phyloP scores from a whole-genome alignment of 2,797 vertebrate genomes.

The Typhlichthys eigenmanni region DNA sequence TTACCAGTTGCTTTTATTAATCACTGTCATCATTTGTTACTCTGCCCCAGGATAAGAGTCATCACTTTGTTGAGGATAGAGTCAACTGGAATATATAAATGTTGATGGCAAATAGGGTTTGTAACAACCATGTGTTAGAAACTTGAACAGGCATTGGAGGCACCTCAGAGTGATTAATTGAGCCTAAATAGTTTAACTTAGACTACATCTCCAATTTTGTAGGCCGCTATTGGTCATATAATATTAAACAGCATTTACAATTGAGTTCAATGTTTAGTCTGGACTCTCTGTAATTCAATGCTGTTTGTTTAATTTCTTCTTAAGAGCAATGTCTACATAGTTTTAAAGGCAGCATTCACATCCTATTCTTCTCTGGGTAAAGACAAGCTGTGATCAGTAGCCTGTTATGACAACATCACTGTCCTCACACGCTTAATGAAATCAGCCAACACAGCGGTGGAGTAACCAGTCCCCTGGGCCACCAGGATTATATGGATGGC shows the following conservation, averaged over 20 bases:
- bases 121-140: background rate
- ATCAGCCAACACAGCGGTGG: constrained; percentile 43
- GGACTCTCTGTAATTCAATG: background rate
- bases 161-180: constrained; percentile 8
- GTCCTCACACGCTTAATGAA: constrained; percentile 40
- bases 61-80: constrained; percentile 6
- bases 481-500: constrained; percentile 32
- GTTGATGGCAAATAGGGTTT: constrained; percentile 4
- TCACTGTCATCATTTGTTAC: constrained; percentile 16
- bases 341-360: background rate
- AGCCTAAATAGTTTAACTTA: background rate
- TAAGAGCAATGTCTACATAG: background rate
- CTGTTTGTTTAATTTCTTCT: constrained; percentile 5
- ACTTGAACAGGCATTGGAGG: background rate
- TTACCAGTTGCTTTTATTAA: constrained; percentile 13
- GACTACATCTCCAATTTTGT: background rate
- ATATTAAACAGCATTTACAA: background rate
- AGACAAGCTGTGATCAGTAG: constrained; percentile 26
- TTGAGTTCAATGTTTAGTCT: background rate
- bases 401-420: constrained; percentile 31
- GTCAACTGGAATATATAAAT: constrained; percentile 6
- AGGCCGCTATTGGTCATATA: background rate
- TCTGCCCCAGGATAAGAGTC: constrained; percentile 8
- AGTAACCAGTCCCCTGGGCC: constrained; percentile 39
- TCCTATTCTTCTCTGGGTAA: constrained; percentile 11